Percentiles rank a stretch among this genome's conserved stretches.
phyloP scores from a whole-genome alignment of 2,888 invertebrate species.

The Ophioninae sp. region DNA sequence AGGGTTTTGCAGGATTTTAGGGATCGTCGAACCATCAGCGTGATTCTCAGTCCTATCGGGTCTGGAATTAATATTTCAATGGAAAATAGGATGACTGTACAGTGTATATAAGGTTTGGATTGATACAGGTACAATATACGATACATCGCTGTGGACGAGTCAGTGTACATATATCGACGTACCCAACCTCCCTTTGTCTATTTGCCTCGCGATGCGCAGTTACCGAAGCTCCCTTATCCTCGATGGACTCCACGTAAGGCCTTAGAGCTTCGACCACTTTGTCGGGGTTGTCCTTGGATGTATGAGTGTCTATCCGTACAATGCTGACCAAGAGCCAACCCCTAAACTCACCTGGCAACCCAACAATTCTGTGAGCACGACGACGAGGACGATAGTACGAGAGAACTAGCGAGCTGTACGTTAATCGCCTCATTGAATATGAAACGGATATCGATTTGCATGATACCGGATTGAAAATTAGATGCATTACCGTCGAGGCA shows the following conservation, averaged over 20 bases:
- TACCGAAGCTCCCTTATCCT: slow-evolving; percentile 24
- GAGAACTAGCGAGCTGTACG: slow-evolving; percentile 71
- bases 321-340: slow-evolving; percentile 21
- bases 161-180: neutral
- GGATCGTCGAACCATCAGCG: slow-evolving; percentile 29
- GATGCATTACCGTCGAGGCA: slow-evolving; percentile 57
- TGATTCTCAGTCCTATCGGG: slow-evolving; percentile 67
- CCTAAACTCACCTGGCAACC: slow-evolving; percentile 23
- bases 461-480: slow-evolving; percentile 74
- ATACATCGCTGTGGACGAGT: slow-evolving; percentile 21
- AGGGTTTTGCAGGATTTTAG: slow-evolving; percentile 19
- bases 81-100: slow-evolving; percentile 71
- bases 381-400: slow-evolving; percentile 41
- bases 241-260: slow-evolving; percentile 16
- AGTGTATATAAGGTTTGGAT: slow-evolving; percentile 20
- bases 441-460: slow-evolving; percentile 76
- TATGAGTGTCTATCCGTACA: slow-evolving; percentile 1
- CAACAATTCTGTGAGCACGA: slow-evolving; percentile 33
- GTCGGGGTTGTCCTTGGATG: slow-evolving; percentile 9
- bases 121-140: slow-evolving; percentile 35
- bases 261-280: slow-evolving; percentile 28
- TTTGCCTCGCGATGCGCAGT: slow-evolving; percentile 41
- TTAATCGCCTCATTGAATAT: slow-evolving; percentile 80
- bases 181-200: slow-evolving; percentile 20
- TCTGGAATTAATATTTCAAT: slow-evolving; percentile 78